Conservation (phyloP, 2,797 vertebrate species). For the Babyrousa celebensis region DNA sequence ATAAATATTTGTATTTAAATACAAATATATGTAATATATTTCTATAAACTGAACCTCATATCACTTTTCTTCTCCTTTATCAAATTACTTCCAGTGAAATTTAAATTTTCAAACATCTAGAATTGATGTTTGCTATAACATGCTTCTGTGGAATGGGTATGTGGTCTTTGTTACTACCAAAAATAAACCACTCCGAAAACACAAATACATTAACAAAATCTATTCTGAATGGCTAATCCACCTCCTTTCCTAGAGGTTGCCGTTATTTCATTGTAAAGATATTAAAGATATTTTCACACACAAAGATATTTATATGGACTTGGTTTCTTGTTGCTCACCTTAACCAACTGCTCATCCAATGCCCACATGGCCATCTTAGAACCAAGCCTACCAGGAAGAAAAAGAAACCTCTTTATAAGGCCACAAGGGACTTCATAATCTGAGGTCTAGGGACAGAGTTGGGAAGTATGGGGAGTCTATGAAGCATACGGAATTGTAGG, state of each 20-base stretch:
- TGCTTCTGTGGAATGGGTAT: neutral
- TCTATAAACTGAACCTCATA: neutral
- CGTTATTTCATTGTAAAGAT: neutral
- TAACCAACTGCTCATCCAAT: neutral
- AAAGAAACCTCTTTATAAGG: neutral
- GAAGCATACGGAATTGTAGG: neutral
- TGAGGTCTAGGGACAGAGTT: neutral
- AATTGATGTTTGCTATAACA: neutral
- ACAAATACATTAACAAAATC: slow-evolving; percentile 25
- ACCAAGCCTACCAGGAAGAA: neutral
- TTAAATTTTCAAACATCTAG: neutral
- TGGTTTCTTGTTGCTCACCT: neutral
- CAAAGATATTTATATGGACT: neutral
- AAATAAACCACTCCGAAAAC: neutral
- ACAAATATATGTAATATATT: too few species aligned
- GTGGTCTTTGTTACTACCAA: neutral
- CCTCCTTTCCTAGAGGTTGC: neutral
- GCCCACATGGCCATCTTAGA: neutral
- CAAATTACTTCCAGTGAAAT: neutral
- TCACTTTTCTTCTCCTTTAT: slow-evolving; percentile 2
- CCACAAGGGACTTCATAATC: neutral
- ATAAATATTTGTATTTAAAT: too few species aligned
- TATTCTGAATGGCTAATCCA: neutral
- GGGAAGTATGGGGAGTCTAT: neutral
- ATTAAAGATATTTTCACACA: neutral